phyloP scores from a whole-genome alignment of 2,113 vertebrate species.

The Brevimyrus niger region DNA sequence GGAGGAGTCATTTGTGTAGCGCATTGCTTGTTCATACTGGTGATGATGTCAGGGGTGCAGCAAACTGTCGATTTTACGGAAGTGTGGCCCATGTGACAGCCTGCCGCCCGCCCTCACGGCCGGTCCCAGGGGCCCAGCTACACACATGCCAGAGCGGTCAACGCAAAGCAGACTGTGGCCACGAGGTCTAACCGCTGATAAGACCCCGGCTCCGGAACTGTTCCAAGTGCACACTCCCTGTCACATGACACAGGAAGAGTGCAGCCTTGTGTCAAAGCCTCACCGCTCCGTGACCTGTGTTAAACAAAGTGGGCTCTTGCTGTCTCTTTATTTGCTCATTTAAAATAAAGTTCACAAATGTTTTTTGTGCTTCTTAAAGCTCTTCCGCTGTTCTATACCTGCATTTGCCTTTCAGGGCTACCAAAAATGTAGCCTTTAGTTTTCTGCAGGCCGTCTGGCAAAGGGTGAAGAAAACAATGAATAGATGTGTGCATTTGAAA shows the following conservation, averaged over 20 bases:
- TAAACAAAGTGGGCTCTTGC: not conserved
- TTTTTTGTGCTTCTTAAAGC: not conserved
- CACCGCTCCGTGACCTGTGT: conserved; percentile 1
- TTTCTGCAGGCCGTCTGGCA: conserved; percentile 11
- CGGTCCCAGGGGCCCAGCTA: not conserved
- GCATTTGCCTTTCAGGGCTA: not conserved
- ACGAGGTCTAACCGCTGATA: not conserved
- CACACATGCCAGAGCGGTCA: not conserved
- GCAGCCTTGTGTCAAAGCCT: not conserved
- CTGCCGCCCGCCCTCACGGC: not conserved
- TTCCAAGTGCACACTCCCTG: not conserved
- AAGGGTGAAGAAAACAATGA: conserved; percentile 14
- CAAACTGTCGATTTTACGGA: not conserved
- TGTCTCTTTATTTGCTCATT: not conserved
- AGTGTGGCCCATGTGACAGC: not conserved
- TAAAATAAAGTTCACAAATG: not conserved
- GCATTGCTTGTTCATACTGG: not conserved
- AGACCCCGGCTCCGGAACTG: not conserved
- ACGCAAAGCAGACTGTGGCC: not conserved
- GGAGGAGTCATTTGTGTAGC: not conserved
- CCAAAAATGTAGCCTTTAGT: not conserved
- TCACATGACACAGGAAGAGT: conserved; percentile 8
- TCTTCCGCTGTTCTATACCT: not conserved
- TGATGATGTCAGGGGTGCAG: not conserved
- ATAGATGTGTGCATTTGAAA: not conserved